Conservation (phyloP, 1,140 invertebrate species). For the Psix sp. region DNA sequence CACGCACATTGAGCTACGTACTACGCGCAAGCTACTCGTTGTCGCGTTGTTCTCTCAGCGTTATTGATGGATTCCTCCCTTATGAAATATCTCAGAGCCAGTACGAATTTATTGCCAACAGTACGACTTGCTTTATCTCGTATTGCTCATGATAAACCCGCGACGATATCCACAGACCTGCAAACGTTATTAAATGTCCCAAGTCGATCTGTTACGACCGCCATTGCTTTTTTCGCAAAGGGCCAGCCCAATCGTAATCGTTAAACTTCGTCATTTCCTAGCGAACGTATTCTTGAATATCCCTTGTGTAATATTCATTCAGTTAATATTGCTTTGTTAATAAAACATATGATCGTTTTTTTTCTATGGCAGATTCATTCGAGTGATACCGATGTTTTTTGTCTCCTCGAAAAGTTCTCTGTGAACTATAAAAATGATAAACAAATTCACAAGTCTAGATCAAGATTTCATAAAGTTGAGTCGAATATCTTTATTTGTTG, state of each 20-base stretch:
- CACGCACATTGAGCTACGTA: conserved; percentile 52
- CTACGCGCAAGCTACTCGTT: conserved; percentile 56
- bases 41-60: conserved; percentile 46
- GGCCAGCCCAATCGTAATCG: conserved; percentile 44
- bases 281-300: conserved; percentile 49
- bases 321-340: conserved; percentile 50
- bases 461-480: too few relatives aligned
- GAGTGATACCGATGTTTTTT: conserved; percentile 11
- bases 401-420: too few relatives aligned
- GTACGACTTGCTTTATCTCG: conserved; percentile 75
- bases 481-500: too few relatives aligned
- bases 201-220: conserved; percentile 46
- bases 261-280: conserved; percentile 47
- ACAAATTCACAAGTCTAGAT: too few relatives aligned
- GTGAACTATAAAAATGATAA: too few relatives aligned
- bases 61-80: conserved; percentile 78
- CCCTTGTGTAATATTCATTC: conserved; percentile 50
- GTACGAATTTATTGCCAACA: conserved; percentile 76
- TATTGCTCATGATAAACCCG: conserved; percentile 76
- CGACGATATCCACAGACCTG: conserved; percentile 69
- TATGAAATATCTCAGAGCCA: conserved; percentile 76
- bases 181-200: conserved; percentile 59
- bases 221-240: conserved; percentile 49
- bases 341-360: conserved; percentile 50
- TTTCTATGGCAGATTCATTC: conserved; percentile 8